phyloP scores from a whole-genome alignment of 2,888 invertebrate species.

The Buathra laborator region DNA sequence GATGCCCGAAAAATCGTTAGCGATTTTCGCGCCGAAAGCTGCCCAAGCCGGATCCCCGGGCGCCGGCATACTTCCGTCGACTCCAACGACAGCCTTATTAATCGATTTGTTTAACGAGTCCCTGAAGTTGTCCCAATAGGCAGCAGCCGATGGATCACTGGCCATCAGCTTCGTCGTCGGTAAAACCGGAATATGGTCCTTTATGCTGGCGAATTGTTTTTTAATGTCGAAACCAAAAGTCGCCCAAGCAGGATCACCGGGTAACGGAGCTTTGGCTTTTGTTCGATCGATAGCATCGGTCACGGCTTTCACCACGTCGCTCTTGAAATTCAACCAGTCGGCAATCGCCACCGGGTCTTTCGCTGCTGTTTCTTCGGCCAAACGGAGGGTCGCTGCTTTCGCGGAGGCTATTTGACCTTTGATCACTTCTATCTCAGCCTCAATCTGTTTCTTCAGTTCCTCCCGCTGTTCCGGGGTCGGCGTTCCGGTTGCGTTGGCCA shows the following conservation, averaged over 20 bases:
- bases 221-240: slow-evolving; percentile 39
- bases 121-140: slow-evolving; percentile 19
- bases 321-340: slow-evolving; percentile 66
- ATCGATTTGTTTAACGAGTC: slow-evolving; percentile 36
- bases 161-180: slow-evolving; percentile 11
- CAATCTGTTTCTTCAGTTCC: slow-evolving; percentile 46
- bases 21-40: slow-evolving; percentile 64
- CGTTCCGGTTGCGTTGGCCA: slow-evolving; percentile 62
- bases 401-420: slow-evolving; percentile 33
- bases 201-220: slow-evolving; percentile 46
- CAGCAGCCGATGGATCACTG: slow-evolving; percentile 10
- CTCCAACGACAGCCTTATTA: slow-evolving; percentile 7
- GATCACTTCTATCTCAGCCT: slow-evolving; percentile 35
- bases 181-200: slow-evolving; percentile 27
- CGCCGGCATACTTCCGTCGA: slow-evolving; percentile 32
- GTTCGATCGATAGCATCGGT: slow-evolving; percentile 66
- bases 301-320: slow-evolving; percentile 62
- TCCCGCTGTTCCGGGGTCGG: slow-evolving; percentile 60
- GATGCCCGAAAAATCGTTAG: slow-evolving; percentile 51
- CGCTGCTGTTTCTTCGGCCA: neutral
- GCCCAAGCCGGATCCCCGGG: slow-evolving; percentile 69
- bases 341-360: neutral
- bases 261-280: slow-evolving; percentile 62
- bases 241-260: slow-evolving; percentile 66
- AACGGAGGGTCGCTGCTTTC: slow-evolving; percentile 25